phyloP scores from a whole-genome alignment of 2,888 invertebrate species.

The Sthenelais limicola region DNA sequence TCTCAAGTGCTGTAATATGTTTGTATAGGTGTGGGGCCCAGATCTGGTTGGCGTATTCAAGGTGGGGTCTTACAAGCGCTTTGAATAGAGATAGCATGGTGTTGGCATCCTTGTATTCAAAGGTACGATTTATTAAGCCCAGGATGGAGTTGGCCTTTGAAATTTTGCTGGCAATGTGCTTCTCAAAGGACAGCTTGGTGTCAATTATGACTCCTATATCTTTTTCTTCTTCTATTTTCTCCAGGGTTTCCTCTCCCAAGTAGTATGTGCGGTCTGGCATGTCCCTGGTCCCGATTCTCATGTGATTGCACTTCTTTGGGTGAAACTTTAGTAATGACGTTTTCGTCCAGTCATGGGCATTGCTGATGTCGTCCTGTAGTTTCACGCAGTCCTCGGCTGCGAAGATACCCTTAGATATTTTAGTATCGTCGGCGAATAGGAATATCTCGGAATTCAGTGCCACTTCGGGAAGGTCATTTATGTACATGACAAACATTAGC shows the following conservation, averaged over 20 bases:
- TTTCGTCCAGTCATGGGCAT: slow-evolving; percentile 45
- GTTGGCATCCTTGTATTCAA: not conserved
- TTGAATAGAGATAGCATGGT: not conserved
- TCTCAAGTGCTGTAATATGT: not conserved
- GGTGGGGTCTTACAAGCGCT: not conserved
- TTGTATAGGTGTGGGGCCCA: not conserved
- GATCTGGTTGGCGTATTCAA: not conserved
- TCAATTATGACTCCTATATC: not conserved
- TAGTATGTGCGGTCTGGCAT: not conserved
- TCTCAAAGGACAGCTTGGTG: not conserved
- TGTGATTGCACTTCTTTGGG: slow-evolving; percentile 45
- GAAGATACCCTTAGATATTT: slow-evolving; percentile 46
- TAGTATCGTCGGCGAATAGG: slow-evolving; percentile 51
- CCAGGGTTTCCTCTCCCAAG: not conserved
- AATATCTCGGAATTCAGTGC: slow-evolving; percentile 35
- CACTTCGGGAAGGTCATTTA: slow-evolving; percentile 51
- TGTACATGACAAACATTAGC: slow-evolving; percentile 50
- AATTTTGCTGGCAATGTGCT: not conserved
- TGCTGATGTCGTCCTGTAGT: slow-evolving; percentile 48
- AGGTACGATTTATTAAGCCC: not conserved
- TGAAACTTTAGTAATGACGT: slow-evolving; percentile 50
- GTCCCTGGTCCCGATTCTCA: not conserved
- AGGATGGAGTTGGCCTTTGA: not conserved
- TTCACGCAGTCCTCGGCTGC: slow-evolving; percentile 18
- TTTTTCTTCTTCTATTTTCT: not conserved